Evolutionary conservation across 2,113 vertebrate genomes (phyloP).

Genomic region (Hypanus sabinus): DNA sequence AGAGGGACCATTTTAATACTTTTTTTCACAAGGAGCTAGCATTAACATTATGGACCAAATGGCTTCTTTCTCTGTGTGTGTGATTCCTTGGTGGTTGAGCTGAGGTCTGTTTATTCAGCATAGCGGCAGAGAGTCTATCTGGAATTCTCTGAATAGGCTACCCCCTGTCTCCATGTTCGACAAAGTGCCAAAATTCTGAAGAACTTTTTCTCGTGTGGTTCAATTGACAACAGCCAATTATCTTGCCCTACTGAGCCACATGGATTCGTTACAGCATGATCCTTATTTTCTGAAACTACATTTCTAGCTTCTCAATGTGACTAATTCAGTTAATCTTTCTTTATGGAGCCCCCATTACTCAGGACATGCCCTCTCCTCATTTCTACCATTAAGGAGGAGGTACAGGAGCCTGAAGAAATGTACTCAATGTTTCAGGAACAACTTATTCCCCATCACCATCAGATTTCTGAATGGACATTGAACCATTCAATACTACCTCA

Average conservation of each 20-base stretch:
- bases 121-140: background rate
- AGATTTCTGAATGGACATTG: too few species aligned
- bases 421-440: too few species aligned
- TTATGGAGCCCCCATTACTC: too few species aligned
- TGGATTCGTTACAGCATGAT: background rate
- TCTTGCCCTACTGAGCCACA: background rate
- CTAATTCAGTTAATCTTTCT: background rate
- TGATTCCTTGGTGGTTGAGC: background rate
- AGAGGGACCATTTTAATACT: background rate
- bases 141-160: background rate
- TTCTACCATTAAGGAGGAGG: too few species aligned
- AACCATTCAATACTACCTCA: too few species aligned
- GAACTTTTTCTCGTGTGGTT: background rate
- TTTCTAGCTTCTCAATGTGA: background rate
- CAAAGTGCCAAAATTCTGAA: conserved; percentile 6
- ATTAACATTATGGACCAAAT: background rate
- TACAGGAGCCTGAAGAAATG: too few species aligned
- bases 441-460: too few species aligned
- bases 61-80: background rate
- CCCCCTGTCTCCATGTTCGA: background rate
- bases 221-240: background rate
- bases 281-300: background rate
- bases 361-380: too few species aligned
- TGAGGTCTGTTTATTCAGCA: background rate
- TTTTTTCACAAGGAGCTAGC: background rate